Evolutionary conservation across 2,797 vertebrate genomes (phyloP).

Genomic region (Phoeniculus purpureus): DNA sequence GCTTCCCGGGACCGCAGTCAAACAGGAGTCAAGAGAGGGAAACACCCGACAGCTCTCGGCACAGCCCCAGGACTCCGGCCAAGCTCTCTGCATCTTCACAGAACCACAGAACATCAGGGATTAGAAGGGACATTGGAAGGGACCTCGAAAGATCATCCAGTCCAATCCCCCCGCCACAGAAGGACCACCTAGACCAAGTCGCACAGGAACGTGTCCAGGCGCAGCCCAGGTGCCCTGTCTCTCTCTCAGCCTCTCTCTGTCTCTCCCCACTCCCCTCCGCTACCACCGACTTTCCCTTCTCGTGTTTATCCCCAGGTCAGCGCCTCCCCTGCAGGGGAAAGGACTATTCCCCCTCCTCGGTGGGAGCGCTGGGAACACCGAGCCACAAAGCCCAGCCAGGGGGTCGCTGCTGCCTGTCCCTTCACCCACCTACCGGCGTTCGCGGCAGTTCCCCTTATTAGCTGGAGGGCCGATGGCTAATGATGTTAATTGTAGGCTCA

Average conservation of each 20-base stretch:
- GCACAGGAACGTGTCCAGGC: too few relatives aligned
- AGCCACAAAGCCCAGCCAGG: background rate
- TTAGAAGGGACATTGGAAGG: too few relatives aligned
- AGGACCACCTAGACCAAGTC: too few relatives aligned
- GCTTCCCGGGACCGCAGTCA: background rate
- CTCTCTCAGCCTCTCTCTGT: background rate
- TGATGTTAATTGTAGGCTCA: slow-evolving; percentile 31
- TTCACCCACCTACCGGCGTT: slow-evolving; percentile 18
- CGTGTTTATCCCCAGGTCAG: background rate
- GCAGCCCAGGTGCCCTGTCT: background rate
- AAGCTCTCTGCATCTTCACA: background rate
- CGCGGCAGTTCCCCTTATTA: background rate
- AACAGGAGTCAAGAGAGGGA: background rate
- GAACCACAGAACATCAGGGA: too few relatives aligned
- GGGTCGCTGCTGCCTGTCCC: background rate
- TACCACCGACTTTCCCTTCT: background rate
- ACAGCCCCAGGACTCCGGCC: background rate
- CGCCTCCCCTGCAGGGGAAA: background rate
- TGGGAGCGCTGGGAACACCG: background rate
- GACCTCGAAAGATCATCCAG: too few relatives aligned
- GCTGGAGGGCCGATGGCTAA: slow-evolving; percentile 2
- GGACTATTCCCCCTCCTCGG: background rate
- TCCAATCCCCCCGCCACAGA: too few relatives aligned
- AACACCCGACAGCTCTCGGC: background rate
- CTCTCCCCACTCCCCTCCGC: background rate